Evolutionary conservation across 1,140 invertebrate genomes (phyloP).

Genomic region (Bombus fervidus): DNA sequence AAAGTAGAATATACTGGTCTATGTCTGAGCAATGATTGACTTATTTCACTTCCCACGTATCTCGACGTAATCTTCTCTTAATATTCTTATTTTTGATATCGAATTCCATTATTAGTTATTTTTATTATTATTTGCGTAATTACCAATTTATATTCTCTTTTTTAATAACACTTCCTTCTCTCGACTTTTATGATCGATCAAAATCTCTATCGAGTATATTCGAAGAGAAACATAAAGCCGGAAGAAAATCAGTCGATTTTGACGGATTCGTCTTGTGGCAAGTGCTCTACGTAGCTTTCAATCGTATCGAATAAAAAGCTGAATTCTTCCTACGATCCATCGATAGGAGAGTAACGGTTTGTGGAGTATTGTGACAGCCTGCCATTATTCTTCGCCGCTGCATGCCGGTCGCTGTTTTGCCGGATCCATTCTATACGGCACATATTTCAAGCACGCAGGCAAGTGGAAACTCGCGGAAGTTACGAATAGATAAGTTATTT

Average conservation of each 20-base stretch:
- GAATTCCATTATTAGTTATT: background rate
- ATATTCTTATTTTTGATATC: background rate
- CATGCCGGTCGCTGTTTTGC: constrained; percentile 30
- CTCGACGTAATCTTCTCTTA: background rate
- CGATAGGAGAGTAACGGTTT: constrained; percentile 53
- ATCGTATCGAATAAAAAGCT: constrained; percentile 35
- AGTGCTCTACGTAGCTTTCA: constrained; percentile 9
- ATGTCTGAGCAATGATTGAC: background rate
- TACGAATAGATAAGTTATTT: constrained; percentile 56
- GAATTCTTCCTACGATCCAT: constrained; percentile 34
- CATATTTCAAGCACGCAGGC: constrained; percentile 52
- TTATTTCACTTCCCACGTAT: background rate
- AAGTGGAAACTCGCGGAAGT: constrained; percentile 35
- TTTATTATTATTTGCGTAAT: no score
- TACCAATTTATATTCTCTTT: background rate
- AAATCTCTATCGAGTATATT: background rate
- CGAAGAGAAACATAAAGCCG: background rate
- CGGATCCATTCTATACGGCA: constrained; percentile 35
- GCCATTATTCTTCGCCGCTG: constrained; percentile 49
- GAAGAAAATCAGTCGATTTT: background rate
- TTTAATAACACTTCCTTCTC: accelerated
- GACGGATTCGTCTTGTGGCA: constrained; percentile 31
- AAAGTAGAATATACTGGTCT: background rate
- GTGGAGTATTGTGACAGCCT: constrained; percentile 54
- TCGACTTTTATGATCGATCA: background rate